phyloP scores from a whole-genome alignment of 30 jellyfish, hydroid and myxozoan genomes.

The Cassiopea andromeda region DNA sequence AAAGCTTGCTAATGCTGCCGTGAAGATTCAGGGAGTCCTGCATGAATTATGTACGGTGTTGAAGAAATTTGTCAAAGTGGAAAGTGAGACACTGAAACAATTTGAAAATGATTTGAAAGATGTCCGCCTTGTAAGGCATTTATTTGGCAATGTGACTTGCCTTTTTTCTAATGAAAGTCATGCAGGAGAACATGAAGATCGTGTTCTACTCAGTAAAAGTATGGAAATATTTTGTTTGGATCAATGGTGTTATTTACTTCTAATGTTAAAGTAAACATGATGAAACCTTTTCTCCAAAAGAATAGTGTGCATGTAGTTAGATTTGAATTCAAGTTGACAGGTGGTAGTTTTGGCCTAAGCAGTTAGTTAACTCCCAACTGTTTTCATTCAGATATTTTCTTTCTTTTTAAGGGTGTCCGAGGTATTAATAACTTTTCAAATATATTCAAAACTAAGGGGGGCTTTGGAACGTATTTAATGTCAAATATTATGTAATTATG shows the following conservation, averaged over 20 bases:
- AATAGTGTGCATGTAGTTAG: too few species aligned
- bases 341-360: too few species aligned
- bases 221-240: too few species aligned
- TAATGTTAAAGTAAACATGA: background rate
- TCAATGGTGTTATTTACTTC: background rate
- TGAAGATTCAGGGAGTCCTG: background rate
- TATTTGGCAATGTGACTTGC: background rate
- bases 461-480: too few species aligned
- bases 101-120: conserved; percentile 6
- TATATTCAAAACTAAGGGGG: too few species aligned
- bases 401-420: too few species aligned
- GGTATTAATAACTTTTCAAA: too few species aligned
- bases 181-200: background rate
- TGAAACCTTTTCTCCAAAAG: background rate
- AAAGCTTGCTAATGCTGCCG: conserved; percentile 25
- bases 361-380: too few species aligned
- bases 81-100: background rate
- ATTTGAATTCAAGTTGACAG: too few species aligned
- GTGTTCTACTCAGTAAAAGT: background rate
- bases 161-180: background rate
- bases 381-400: too few species aligned
- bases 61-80: background rate
- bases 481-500: too few species aligned
- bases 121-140: background rate
- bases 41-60: background rate